These are phyloP conservation scores for Chauna torquata DNA, from an alignment of 2,113 vertebrate genomes.

Conservation along the genomic window DNA sequence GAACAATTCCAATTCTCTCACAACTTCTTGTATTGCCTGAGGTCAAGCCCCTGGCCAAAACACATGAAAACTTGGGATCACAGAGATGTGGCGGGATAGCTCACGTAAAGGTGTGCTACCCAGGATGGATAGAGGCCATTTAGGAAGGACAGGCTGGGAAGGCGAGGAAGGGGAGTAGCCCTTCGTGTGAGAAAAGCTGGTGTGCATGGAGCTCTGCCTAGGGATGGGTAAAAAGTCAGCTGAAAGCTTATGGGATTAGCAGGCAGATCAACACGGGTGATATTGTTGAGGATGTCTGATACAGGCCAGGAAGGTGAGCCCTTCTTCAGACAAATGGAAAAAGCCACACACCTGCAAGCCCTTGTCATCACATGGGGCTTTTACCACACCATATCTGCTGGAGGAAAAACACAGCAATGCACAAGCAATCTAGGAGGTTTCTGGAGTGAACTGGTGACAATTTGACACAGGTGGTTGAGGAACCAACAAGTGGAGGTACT, in stretches of 20 bases:
- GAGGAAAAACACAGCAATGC: background rate
- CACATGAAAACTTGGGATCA: background rate
- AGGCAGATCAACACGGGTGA: background rate
- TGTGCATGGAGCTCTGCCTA: background rate
- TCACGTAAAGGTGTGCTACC: background rate
- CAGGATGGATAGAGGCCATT: background rate
- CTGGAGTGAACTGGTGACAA: background rate
- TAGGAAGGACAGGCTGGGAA: background rate
- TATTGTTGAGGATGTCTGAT: background rate
- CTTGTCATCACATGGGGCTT: background rate
- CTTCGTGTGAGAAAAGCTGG: background rate
- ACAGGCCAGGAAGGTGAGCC: background rate
- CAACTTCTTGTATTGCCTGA: background rate
- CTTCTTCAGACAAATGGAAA: background rate
- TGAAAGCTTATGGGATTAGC: background rate
- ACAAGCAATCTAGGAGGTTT: background rate
- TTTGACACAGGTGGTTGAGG: background rate
- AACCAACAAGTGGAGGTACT: background rate
- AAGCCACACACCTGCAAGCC: background rate
- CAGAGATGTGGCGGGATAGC: fast-evolving
- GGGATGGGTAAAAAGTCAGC: background rate
- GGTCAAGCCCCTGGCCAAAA: background rate
- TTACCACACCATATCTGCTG: background rate
- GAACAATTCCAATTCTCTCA: background rate
- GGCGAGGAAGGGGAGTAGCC: background rate